Conservation (phyloP, 2,797 vertebrate species). For the Sternotherus odoratus region DNA sequence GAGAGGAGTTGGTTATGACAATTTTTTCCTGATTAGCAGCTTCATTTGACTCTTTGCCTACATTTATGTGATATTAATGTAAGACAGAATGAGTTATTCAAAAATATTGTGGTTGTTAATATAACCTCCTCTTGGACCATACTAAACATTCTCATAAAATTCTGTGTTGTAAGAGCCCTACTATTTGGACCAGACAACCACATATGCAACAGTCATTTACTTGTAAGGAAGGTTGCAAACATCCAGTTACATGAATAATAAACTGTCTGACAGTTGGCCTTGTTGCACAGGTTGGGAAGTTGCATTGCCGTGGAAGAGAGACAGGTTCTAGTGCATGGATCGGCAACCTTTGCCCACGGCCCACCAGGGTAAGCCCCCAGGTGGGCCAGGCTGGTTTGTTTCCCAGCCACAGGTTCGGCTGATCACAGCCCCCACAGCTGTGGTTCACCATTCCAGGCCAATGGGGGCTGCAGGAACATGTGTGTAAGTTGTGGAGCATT, state of each 20-base stretch:
- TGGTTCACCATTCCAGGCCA: no score
- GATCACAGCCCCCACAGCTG: no score
- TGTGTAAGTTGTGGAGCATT: no score
- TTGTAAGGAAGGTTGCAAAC: fast-evolving
- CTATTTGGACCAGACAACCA: fast-evolving
- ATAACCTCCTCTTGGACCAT: fast-evolving
- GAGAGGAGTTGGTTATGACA: not conserved
- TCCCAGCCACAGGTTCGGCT: no score
- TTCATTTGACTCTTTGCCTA: fast-evolving
- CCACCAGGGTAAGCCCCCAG: no score
- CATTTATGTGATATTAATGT: fast-evolving
- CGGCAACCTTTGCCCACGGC: no score
- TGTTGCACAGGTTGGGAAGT: fast-evolving
- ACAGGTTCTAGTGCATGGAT: not conserved
- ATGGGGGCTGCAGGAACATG: no score
- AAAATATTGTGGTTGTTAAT: not conserved
- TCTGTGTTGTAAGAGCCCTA: fast-evolving
- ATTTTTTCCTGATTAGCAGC: not conserved
- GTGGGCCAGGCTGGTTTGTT: no score
- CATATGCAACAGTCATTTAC: fast-evolving
- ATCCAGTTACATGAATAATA: not conserved
- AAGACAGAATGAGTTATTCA: fast-evolving
- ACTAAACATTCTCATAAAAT: fast-evolving
- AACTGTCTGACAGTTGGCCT: fast-evolving
- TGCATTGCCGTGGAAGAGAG: fast-evolving